Conservation (phyloP, 2,888 invertebrate species). For the Leptinotarsa rubiginosa region DNA sequence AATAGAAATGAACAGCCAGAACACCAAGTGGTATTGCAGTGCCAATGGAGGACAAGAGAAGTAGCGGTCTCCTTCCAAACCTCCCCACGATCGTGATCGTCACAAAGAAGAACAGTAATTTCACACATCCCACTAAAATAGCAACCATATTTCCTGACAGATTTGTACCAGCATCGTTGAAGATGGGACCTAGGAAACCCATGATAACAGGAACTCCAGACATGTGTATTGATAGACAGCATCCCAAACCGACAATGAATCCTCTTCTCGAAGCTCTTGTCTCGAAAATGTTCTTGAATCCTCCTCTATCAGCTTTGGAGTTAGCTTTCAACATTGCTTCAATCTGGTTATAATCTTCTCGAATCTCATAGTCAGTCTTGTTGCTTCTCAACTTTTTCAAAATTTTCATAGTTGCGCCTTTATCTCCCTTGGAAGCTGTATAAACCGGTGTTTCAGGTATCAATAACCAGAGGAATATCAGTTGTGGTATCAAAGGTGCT, state of each 20-base stretch:
- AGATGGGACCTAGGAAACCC: slow-evolving; percentile 31
- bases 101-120: slow-evolving; percentile 75
- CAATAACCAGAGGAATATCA: slow-evolving; percentile 22
- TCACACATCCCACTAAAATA: slow-evolving; percentile 57
- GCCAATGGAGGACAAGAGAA: slow-evolving; percentile 75
- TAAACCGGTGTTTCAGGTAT: slow-evolving; percentile 45
- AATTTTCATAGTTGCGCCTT: background rate
- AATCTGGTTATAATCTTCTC: slow-evolving; percentile 52
- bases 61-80: slow-evolving; percentile 76
- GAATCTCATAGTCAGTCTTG: background rate
- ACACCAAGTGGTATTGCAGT: slow-evolving; percentile 73
- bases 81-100: slow-evolving; percentile 82
- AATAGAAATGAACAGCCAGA: slow-evolving; percentile 72
- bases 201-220: slow-evolving; percentile 29
- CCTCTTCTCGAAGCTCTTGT: slow-evolving; percentile 20
- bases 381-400: background rate
- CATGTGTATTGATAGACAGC: background rate
- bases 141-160: slow-evolving; percentile 29
- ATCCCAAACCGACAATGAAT: slow-evolving; percentile 25
- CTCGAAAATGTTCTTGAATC: background rate
- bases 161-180: slow-evolving; percentile 18
- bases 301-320: background rate
- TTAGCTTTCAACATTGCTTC: slow-evolving; percentile 71
- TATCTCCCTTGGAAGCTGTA: background rate
- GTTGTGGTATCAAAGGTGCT: slow-evolving; percentile 35